Evolutionary conservation across 2,888 invertebrate species (phyloP), one percentile per base, ranked within the genome.

Genomic region (Thera obeliscata): DNA sequence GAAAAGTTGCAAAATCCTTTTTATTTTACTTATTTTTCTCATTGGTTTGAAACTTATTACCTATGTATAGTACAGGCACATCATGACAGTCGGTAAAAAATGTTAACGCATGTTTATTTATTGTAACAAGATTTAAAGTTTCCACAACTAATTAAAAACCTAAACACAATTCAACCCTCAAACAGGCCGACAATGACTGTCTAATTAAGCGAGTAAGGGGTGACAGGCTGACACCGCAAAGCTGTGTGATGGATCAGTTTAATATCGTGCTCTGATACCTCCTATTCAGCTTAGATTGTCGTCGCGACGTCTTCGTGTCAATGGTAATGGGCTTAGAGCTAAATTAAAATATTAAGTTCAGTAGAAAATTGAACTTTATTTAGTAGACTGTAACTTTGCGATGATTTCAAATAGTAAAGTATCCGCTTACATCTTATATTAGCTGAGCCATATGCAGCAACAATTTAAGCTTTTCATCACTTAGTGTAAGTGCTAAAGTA

Each of bases 171-270:
- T 78, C 64, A 75, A 77, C 82, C 83, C 83, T 83, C 80, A 78
- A 79, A 67, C 73, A n/a, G 5, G 65, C 63, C 75, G 81, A 93
- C 93, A 93, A 92, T 92, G 90, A 85, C 87, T 84, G 87, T 83
- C 85, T 90, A 93, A 93, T 92, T 90, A 93, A 92, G 83, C 86
- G 88, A 81, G 83, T 83, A 86, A 86, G 87, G 91, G 92, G 91
- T 87, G 89, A 88, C 90, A 87, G 88, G 87, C 90, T 88, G 91
- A 90, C 92, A 88, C 88, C 89, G 75, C 90, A 90, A 89, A 91
- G 85, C 92, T 87, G 85, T 78, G 87, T 93, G 93, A 93, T 92
- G 88, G 93, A 93, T 93, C 90, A 85, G 72, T 93, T 90, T 91
- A 93, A 93, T 93, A 91, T 87, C 81, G 81, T 80, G 83, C 83